Conservation (phyloP, 1,140 invertebrate genomes). For the Trissolcus basalis region DNA sequence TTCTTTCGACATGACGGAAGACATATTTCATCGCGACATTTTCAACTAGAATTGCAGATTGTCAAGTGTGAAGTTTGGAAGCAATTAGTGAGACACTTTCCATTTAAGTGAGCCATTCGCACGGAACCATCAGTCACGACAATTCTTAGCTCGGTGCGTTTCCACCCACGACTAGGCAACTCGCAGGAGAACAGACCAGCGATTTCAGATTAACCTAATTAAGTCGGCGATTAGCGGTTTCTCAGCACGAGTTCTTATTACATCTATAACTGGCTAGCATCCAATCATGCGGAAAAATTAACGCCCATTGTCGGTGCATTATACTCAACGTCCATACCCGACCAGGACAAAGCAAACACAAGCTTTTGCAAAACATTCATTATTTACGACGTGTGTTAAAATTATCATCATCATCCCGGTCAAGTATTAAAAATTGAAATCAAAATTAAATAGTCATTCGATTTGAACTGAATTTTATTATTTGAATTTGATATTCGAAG, state of each 20-base stretch:
- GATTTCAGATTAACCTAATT: slow-evolving; percentile 64
- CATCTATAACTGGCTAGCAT: slow-evolving; percentile 52
- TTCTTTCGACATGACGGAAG: not conserved
- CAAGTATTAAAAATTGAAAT: too few species aligned
- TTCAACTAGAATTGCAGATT: slow-evolving; percentile 41
- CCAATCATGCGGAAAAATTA: slow-evolving; percentile 52
- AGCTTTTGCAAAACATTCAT: slow-evolving; percentile 30
- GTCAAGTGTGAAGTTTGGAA: slow-evolving; percentile 33
- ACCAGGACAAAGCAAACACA: slow-evolving; percentile 15
- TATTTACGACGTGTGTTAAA: slow-evolving; percentile 15
- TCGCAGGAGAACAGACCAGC: slow-evolving; percentile 28
- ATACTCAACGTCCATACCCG: slow-evolving; percentile 29
- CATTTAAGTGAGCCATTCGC: slow-evolving; percentile 28
- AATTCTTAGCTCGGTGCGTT: slow-evolving; percentile 32
- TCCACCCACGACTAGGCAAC: not conserved
- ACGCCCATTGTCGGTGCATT: slow-evolving; percentile 45
- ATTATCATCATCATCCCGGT: too few species aligned
- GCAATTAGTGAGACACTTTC: slow-evolving; percentile 51
- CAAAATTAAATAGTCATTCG: too few species aligned
- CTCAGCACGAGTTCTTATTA: slow-evolving; percentile 55
- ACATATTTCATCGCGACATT: not conserved
- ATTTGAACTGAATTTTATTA: too few species aligned
- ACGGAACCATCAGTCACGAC: slow-evolving; percentile 46
- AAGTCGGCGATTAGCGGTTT: slow-evolving; percentile 63
- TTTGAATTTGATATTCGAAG: too few species aligned